Percentiles rank a stretch among this genome's conserved stretches.
phyloP scores from a whole-genome alignment of 2,888 invertebrate genomes.

The Seira musarum region DNA sequence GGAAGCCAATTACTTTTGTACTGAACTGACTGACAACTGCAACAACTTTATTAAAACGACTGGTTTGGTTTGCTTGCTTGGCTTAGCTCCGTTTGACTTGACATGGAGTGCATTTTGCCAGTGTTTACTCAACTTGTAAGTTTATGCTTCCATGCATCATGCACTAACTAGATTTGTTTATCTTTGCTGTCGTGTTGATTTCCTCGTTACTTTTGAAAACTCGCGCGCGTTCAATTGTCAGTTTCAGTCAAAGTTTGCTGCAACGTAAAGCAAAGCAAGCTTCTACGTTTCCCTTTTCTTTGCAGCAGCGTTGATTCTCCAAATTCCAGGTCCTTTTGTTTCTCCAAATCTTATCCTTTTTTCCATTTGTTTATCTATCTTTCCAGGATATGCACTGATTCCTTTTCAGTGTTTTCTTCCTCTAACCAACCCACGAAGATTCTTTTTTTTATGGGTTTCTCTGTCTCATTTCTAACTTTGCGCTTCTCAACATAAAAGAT shows the following conservation, averaged over 20 bases:
- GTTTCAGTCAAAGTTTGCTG: no score
- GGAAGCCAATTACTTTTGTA: background rate
- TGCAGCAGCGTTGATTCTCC: background rate
- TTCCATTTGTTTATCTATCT: background rate
- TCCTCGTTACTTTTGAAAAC: background rate
- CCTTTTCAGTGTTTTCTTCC: background rate
- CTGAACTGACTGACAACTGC: no score
- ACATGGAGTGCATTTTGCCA: background rate
- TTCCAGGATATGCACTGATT: background rate
- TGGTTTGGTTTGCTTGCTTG: no score
- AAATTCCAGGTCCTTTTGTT: no score
- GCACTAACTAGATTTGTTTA: background rate
- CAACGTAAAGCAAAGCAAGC: background rate
- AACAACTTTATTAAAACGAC: background rate
- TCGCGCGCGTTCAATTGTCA: background rate
- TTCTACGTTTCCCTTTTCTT: background rate
- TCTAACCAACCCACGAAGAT: no score
- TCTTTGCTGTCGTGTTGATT: background rate
- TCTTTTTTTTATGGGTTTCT: background rate
- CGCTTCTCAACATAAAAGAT: background rate
- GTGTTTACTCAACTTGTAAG: background rate
- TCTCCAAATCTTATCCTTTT: background rate
- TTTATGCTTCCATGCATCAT: background rate
- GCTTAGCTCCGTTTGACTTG: no score
- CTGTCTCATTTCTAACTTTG: background rate